Base-by-base conservation (phyloP, 2,888 invertebrate species). In the Mechanitis mazaeus region DNA sequence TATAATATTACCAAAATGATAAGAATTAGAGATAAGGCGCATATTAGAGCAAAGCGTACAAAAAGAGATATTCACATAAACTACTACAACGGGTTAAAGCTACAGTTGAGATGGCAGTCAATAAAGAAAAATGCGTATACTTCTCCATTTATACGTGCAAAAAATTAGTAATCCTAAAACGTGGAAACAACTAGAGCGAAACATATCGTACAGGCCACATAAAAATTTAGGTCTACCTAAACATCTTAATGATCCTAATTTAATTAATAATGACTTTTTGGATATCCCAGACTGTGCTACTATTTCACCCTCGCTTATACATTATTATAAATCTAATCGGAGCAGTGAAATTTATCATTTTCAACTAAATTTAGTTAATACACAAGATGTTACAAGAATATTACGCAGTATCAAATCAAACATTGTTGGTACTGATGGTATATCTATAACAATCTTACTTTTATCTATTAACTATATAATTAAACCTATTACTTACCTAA, bases 191-290 rank as follows among this genome's bases (percentile, higher is more conserved):
- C 38, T 61, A 12, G 54, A 59, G 55, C 54, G 38, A 7, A 35
- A 11, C 20, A 38, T 47, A 55, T 33, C 50, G 20, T 47, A 31
- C 20, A 56, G n/a, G 55, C 55, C 58, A 50, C 31, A 53, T 42
- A 55, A 28, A 31, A 46, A 56, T 38, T 31, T 11, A 50, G 33
- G 31, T 33, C 35, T 66, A 28, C 55, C 59, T 33, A 4, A 35
- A 9, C 45, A 64, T 28, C 33, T 66, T 20, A 45, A 38, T 58
- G 50, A 63, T 55, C 56, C 63, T 1, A 33, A 63, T 45, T 3
- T n/a, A 28, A 58, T 65, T 42, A 63, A 65, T 56, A 33, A 31
- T 28, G 54, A 63, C n/a, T 65, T 65, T 45, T 54, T 65, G 11
- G 33, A 60, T 2, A 59, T 63, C 45, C 65, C 65, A 9, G 56